Percentiles rank a stretch among this genome's conserved stretches.
Evolutionary conservation across 2,113 vertebrate species (phyloP).

Genomic region (Haplochromis vanheusdeni): DNA sequence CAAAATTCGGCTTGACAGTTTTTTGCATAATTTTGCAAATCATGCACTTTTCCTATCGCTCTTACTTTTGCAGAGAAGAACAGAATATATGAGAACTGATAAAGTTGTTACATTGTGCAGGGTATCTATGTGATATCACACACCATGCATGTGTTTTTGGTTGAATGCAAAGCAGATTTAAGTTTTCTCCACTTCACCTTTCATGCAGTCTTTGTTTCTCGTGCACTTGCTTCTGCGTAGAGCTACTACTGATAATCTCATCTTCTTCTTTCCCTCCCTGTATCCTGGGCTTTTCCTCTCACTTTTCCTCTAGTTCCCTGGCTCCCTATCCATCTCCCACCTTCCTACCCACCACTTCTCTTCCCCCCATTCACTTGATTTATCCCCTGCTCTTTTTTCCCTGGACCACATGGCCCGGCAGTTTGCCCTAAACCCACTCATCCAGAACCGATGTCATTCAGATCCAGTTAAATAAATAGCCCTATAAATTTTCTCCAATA

Average conservation of each 20-base stretch:
- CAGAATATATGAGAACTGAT: not conserved
- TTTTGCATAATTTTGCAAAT: not conserved
- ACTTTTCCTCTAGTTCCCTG: not conserved
- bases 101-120: not conserved
- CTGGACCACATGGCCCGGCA: slow-evolving; percentile 79
- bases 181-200: not conserved
- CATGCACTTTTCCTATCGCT: not conserved
- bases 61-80: not conserved
- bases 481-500: slow-evolving; percentile 89
- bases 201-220: not conserved
- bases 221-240: not conserved
- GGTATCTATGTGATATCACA: not conserved
- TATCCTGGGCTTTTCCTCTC: not conserved
- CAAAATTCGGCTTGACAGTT: rapidly evolving
- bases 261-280: not conserved
- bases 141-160: not conserved
- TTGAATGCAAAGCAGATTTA: not conserved
- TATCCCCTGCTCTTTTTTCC: slow-evolving; percentile 86
- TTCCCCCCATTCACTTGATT: slow-evolving; percentile 72
- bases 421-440: slow-evolving; percentile 79
- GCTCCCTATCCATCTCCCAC: not conserved
- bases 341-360: not conserved
- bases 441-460: slow-evolving; percentile 86
- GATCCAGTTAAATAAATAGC: slow-evolving; percentile 89
- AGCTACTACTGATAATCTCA: not conserved